Evolutionary conservation across 2,888 invertebrate genomes (phyloP).

Genomic region (Himalopsyche japonica): DNA sequence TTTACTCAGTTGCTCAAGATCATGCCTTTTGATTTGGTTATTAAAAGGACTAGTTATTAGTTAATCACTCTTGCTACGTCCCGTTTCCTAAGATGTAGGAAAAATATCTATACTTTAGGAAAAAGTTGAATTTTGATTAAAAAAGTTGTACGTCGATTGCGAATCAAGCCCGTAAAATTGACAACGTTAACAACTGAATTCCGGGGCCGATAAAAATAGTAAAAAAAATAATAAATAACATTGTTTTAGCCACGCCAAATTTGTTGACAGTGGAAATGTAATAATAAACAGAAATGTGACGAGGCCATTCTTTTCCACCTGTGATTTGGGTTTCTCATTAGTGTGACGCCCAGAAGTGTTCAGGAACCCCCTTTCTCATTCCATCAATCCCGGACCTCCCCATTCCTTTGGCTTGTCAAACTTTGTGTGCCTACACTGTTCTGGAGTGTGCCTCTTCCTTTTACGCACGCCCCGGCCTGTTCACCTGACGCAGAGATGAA

Average conservation of each 20-base stretch:
- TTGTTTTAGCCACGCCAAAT: not conserved
- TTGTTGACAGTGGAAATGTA: constrained; percentile 8
- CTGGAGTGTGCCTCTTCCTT: not conserved
- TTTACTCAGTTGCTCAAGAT: no score
- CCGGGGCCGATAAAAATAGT: no score
- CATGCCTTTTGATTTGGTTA: no score
- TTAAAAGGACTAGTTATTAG: no score
- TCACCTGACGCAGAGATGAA: not conserved
- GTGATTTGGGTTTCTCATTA: constrained; percentile 35
- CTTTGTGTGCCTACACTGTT: constrained; percentile 17
- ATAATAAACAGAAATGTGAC: constrained; percentile 33
- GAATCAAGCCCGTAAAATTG: no score
- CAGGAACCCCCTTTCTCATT: not conserved
- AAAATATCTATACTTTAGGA: no score
- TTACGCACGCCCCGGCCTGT: not conserved
- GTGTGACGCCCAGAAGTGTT: constrained; percentile 23
- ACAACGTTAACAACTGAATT: no score
- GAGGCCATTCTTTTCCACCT: constrained; percentile 22
- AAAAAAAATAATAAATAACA: no score
- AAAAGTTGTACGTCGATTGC: no score
- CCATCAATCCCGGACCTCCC: not conserved
- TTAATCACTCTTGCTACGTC: no score
- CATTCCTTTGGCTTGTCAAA: constrained; percentile 13
- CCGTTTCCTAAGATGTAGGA: no score
- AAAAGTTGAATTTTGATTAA: no score